Evolutionary conservation across 2,888 invertebrate species (phyloP).

Genomic region (Drosophila parthenogenetica): DNA sequence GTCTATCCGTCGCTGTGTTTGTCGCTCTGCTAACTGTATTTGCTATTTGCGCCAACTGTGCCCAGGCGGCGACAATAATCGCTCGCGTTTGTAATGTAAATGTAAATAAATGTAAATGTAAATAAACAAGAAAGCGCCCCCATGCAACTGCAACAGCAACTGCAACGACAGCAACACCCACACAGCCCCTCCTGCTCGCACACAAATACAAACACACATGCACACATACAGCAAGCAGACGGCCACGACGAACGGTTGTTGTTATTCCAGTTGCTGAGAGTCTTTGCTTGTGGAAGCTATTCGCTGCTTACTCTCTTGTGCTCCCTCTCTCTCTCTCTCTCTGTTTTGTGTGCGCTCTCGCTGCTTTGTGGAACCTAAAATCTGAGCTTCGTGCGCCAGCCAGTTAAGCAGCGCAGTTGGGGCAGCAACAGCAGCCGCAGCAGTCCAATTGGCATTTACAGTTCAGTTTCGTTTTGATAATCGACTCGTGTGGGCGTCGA

Average conservation of each 20-base stretch:
- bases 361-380: conserved; percentile 61
- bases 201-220: conserved; percentile 5
- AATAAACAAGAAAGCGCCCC: conserved; percentile 72
- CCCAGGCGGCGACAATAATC: conserved; percentile 60
- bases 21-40: conserved; percentile 39
- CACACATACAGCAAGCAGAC: conserved; percentile 16
- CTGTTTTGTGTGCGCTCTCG: conserved; percentile 8
- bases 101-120: conserved; percentile 72
- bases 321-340: conserved; percentile 21
- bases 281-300: conserved; percentile 54
- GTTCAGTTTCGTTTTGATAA: conserved; percentile 69
- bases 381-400: conserved; percentile 74
- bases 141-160: conserved; percentile 37
- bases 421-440: conserved; percentile 47
- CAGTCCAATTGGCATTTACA: conserved; percentile 59
- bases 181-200: conserved; percentile 15
- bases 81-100: conserved; percentile 70
- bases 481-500: conserved; percentile 72
- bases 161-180: conserved; percentile 41
- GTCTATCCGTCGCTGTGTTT: not conserved
- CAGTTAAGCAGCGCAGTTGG: conserved; percentile 50
- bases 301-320: conserved; percentile 24
- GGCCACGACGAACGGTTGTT: conserved; percentile 52
- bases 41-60: conserved; percentile 56
- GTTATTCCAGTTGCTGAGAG: conserved; percentile 59